These are phyloP conservation scores for Melinaea menophilus DNA, from an alignment of 2,888 invertebrate species.

Conservation along the genomic window DNA sequence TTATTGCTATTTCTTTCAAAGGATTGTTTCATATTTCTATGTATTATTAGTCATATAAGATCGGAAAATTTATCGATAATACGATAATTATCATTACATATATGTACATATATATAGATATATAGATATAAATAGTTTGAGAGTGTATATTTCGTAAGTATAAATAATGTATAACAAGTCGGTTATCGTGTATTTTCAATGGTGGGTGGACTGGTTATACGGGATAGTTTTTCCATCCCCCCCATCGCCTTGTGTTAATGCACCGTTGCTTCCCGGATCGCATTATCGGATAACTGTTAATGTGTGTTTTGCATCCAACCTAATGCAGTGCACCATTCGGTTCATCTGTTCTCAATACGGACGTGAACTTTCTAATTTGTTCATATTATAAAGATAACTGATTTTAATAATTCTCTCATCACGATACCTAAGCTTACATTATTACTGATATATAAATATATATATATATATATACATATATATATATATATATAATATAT, in stretches of 20 bases:
- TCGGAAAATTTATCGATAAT: too few relatives aligned
- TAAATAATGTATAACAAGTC: constrained; percentile 14
- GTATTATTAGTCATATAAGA: too few relatives aligned
- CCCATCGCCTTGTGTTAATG: constrained; percentile 37
- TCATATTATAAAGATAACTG: too few relatives aligned
- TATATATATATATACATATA: too few relatives aligned
- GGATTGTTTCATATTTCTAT: too few relatives aligned
- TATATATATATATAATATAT: too few relatives aligned
- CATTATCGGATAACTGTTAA: constrained; percentile 14
- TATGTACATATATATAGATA: too few relatives aligned
- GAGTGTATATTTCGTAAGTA: background rate
- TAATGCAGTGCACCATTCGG: background rate
- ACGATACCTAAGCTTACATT: too few relatives aligned
- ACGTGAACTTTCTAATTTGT: constrained; percentile 19
- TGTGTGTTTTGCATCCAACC: background rate
- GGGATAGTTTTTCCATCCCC: constrained; percentile 66
- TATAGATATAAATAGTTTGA: background rate
- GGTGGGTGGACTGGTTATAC: constrained; percentile 69
- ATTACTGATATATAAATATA: too few relatives aligned
- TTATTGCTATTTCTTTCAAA: too few relatives aligned
- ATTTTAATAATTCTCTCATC: too few relatives aligned
- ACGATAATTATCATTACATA: too few relatives aligned
- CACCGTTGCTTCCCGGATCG: constrained; percentile 19
- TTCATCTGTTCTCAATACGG: background rate
- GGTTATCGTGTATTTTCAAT: constrained; percentile 36